These are phyloP conservation scores for Zaprionus inermis DNA, from an alignment of 1,140 invertebrate species.

Conservation along the genomic window DNA sequence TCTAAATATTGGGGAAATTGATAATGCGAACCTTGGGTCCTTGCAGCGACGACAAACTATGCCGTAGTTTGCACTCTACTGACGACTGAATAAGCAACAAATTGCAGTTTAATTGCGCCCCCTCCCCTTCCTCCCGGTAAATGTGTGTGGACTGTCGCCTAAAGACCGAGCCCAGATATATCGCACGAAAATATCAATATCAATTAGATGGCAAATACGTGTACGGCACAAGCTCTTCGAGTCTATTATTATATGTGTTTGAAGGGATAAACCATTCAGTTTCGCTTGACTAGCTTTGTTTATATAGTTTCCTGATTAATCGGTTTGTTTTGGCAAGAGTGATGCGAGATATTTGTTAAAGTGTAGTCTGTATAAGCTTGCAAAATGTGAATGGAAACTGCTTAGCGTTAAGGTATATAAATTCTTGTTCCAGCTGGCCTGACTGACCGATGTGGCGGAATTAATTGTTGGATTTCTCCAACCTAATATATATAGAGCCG, in stretches of 20 bases:
- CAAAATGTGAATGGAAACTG: background rate
- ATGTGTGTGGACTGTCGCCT: background rate
- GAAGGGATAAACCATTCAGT: background rate
- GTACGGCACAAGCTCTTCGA: background rate
- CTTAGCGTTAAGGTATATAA: too few relatives aligned
- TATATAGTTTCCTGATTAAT: background rate
- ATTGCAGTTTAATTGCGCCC: constrained; percentile 44
- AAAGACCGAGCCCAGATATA: background rate
- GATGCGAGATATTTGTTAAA: background rate
- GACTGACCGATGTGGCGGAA: too few relatives aligned
- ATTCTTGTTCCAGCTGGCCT: too few relatives aligned
- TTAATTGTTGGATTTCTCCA: too few relatives aligned
- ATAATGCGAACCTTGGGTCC: constrained; percentile 49
- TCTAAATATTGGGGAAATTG: constrained; percentile 78
- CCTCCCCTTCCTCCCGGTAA: too few relatives aligned
- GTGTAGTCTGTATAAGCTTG: background rate
- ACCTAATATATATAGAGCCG: too few relatives aligned
- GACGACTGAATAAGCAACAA: constrained; percentile 41
- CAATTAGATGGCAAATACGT: constrained; percentile 1
- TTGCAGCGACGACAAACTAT: constrained; percentile 32
- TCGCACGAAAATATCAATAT: constrained; percentile 24
- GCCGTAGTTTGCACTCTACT: constrained; percentile 4
- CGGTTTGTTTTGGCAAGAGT: background rate
- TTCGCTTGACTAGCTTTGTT: background rate
- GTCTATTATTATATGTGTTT: background rate